Evolutionary conservation across 2,888 invertebrate genomes (phyloP), one percentile per base, ranked within the genome.

Genomic region (Stenurella melanura): DNA sequence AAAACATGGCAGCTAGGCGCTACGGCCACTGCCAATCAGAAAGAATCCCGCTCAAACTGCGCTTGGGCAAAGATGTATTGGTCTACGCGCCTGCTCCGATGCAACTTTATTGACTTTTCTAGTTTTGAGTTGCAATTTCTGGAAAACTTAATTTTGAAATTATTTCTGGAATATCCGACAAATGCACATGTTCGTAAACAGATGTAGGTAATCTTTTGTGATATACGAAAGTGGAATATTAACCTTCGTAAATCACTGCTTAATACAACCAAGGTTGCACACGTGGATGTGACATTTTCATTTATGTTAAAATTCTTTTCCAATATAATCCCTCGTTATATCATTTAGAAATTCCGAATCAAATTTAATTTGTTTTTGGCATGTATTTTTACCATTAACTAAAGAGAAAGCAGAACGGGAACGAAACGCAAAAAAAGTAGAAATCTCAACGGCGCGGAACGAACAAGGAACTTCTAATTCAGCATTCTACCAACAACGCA

Each of bases 1-100:
- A 93, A 93, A 94, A 94, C 94, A 94, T 94, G 94, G 94, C 94
- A 93, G 93, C 87, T 85, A 86, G 88, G 88, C 88, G 85, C 87
- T 85, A 85, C 83, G 87, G 87, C 87, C 87, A 87, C 85, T 87
- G 86, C 87, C 87, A 88, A 87, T 87, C 86, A 86, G 83, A 84
- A 83, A 80, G 79, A 79, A 83, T 85, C 86, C 86, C 86, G 87
- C 87, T 86, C 80, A 85, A 87, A 85, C 80, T 82, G 85, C 85
- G 84, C 84, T 78, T 83, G 85, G 83, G 83, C 84, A 83, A 81
- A 79, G 61, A 61, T 34, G 19, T 38, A 58, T 38, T 57, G 12
- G 30, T 57, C 21, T 12, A 38, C 61, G 75, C 78, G 74, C 73
- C 26, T 70, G 68, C 72, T 63, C 63, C 61, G 26, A 61, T 11